phyloP scores from a whole-genome alignment of 23 tunicate genomes.

The Trididemnum nubilum region DNA sequence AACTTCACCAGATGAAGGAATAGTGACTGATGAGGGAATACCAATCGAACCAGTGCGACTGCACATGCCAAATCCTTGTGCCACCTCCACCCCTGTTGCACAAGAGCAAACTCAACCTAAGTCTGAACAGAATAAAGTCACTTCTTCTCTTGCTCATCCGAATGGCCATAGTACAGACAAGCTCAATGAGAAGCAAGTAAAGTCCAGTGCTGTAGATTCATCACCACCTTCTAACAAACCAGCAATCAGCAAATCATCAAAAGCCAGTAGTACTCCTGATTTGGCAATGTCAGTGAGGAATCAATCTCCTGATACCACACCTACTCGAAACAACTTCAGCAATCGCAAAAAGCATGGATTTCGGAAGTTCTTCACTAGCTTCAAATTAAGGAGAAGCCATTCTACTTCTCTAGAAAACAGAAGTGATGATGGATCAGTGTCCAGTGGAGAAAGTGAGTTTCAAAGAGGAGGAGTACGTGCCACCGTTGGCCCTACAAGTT shows the following conservation, averaged over 20 bases:
- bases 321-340: slow-evolving; percentile 29
- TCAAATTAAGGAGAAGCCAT: slow-evolving; percentile 62
- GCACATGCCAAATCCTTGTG: slow-evolving; percentile 59
- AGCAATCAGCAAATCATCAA: slow-evolving; percentile 19
- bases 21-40: slow-evolving; percentile 63
- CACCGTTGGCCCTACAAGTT: slow-evolving; percentile 78
- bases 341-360: slow-evolving; percentile 85
- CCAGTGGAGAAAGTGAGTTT: slow-evolving; percentile 14
- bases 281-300: slow-evolving; percentile 18
- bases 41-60: no score
- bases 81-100: slow-evolving; percentile 78
- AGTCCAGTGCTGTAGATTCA: no score
- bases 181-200: no score
- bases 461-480: slow-evolving; percentile 69
- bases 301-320: not conserved
- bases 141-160: no score
- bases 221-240: no score
- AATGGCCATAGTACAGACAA: no score
- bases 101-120: slow-evolving; percentile 1
- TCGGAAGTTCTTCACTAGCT: slow-evolving; percentile 74
- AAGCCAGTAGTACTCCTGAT: slow-evolving; percentile 73
- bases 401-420: slow-evolving; percentile 52
- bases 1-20: slow-evolving; percentile 77
- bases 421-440: no score
- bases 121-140: not conserved